phyloP scores from a whole-genome alignment of 1,140 invertebrate genomes.

The Frieseomelitta varia region DNA sequence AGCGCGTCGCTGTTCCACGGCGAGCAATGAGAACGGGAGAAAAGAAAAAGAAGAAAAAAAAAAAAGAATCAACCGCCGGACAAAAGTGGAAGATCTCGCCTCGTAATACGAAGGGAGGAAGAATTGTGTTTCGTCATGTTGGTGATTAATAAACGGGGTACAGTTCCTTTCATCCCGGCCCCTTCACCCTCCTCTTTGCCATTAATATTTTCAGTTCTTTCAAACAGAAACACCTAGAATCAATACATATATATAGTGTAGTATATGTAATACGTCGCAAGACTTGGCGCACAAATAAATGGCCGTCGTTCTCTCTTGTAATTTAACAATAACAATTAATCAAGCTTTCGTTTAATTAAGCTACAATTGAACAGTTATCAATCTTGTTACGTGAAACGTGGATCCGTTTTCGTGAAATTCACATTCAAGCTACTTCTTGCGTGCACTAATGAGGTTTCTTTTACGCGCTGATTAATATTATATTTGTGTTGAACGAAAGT shows the following conservation, averaged over 20 bases:
- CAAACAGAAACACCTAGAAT: neutral
- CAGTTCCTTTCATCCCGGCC: constrained; percentile 23
- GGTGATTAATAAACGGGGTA: constrained; percentile 51
- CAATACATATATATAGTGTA: neutral
- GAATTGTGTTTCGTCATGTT: constrained; percentile 55
- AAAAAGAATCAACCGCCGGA: constrained; percentile 53
- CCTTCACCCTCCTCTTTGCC: neutral
- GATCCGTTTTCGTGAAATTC: no score
- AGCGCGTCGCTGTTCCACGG: constrained; percentile 46
- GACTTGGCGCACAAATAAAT: neutral
- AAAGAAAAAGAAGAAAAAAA: constrained; percentile 57
- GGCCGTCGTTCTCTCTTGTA: neutral
- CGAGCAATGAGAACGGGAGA: constrained; percentile 35
- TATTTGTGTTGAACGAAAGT: no score
- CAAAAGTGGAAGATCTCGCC: constrained; percentile 50
- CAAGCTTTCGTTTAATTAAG: neutral
- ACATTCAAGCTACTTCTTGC: no score
- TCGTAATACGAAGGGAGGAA: constrained; percentile 35
- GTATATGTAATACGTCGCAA: neutral
- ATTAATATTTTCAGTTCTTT: constrained; percentile 43
- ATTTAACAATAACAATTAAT: neutral
- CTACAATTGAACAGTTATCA: neutral
- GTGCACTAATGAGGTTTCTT: no score
- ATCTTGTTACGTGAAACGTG: neutral
- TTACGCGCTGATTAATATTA: no score